Conservation (phyloP, 2,888 invertebrate species). For the Acholoe squamosa region DNA sequence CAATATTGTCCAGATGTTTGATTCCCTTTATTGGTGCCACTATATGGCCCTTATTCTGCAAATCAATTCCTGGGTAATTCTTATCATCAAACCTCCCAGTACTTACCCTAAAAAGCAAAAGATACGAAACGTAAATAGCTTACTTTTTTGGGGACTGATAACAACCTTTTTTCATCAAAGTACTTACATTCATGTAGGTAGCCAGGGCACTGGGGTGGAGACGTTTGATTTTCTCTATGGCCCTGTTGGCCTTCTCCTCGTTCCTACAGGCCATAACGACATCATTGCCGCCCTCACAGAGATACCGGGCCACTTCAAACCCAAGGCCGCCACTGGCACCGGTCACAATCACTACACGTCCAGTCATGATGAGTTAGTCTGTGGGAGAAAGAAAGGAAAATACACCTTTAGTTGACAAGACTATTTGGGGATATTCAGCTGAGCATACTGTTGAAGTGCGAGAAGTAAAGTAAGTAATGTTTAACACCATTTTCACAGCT, state of each 20-base stretch:
- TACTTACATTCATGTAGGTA: conserved; percentile 75
- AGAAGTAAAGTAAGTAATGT: too few species aligned
- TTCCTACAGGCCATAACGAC: conserved; percentile 76
- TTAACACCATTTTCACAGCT: too few species aligned
- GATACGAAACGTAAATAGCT: too few species aligned
- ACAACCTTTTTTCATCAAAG: too few species aligned
- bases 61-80: too few species aligned
- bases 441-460: background rate
- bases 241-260: conserved; percentile 75
- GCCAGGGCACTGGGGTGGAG: conserved; percentile 75
- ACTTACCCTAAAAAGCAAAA: too few species aligned
- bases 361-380: conserved; percentile 71
- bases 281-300: conserved; percentile 76
- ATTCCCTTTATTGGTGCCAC: too few species aligned
- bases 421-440: too few species aligned
- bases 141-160: too few species aligned
- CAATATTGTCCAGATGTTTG: too few species aligned
- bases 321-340: conserved; percentile 78
- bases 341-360: conserved; percentile 76
- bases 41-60: too few species aligned
- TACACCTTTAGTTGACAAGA: background rate
- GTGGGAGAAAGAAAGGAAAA: background rate
- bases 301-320: conserved; percentile 73
- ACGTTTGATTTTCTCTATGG: conserved; percentile 74
- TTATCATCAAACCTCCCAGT: too few species aligned